Evolutionary conservation across 2,113 vertebrate genomes (phyloP).

Genomic region (Planiliza haematocheilus): DNA sequence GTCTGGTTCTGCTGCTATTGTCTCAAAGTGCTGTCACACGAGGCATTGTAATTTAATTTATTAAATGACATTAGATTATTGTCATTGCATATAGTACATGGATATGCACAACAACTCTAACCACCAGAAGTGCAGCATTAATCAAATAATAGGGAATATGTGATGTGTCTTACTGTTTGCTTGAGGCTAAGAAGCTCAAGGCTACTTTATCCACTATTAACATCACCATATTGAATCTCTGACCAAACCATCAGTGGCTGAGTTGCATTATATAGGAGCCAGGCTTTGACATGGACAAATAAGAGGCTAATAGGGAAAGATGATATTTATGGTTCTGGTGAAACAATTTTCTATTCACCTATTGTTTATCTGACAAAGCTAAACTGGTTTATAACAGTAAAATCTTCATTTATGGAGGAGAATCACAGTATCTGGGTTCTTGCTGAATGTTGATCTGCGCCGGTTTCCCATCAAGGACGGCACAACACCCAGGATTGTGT

Average conservation of each 20-base stretch:
- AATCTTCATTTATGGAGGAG: slow-evolving; percentile 13
- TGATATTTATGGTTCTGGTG: background rate
- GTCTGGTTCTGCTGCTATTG: background rate
- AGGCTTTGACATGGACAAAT: background rate
- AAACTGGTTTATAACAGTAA: slow-evolving; percentile 1
- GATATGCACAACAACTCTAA: too few relatives aligned
- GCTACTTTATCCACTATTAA: too few relatives aligned
- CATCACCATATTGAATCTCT: background rate
- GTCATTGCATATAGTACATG: too few relatives aligned
- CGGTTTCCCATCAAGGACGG: background rate
- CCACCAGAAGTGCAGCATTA: too few relatives aligned
- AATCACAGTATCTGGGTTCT: background rate
- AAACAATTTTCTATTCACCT: too few relatives aligned
- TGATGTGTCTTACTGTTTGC: too few relatives aligned
- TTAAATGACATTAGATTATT: too few relatives aligned
- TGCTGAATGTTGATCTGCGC: background rate
- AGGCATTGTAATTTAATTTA: too few relatives aligned
- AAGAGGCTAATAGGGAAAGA: background rate
- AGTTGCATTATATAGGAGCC: background rate
- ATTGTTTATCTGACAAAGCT: background rate
- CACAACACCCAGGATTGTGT: background rate
- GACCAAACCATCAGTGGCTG: background rate
- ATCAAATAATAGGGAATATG: too few relatives aligned
- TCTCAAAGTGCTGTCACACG: background rate
- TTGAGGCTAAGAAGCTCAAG: too few relatives aligned